A percentile compares a stretch with the other conserved stretches of the same genome.
Evolutionary conservation across 2,113 vertebrate genomes (phyloP).

Genomic region (Pollimyrus isidori): DNA sequence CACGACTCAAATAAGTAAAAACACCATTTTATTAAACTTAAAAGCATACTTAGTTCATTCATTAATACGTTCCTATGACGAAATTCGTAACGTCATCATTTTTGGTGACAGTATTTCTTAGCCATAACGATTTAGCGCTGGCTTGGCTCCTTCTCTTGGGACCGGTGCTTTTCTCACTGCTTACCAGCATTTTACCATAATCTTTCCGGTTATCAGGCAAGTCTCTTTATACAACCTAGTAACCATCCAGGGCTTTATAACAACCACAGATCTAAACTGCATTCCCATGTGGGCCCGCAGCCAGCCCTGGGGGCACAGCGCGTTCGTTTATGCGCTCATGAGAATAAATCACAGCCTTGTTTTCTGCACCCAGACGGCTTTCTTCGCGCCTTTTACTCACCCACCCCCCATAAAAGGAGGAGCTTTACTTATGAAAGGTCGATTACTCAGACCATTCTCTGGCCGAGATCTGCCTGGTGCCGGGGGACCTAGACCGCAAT

Average conservation of each 20-base stretch:
- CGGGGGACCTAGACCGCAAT: neutral
- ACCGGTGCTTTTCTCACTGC: neutral
- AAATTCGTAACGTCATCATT: neutral
- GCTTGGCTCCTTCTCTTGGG: neutral
- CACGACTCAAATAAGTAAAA: neutral
- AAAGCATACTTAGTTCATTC: neutral
- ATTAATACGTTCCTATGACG: neutral
- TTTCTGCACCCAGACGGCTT: neutral
- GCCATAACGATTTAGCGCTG: neutral
- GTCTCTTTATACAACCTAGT: neutral
- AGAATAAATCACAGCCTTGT: neutral
- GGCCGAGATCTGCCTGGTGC: neutral
- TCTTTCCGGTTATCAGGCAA: neutral
- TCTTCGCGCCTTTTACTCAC: neutral
- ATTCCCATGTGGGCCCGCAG: neutral
- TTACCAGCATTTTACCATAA: neutral
- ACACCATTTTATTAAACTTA: neutral
- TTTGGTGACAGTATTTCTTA: neutral
- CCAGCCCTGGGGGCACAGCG: neutral
- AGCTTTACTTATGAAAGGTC: constrained; percentile 6
- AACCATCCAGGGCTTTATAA: neutral
- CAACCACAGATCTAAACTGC: neutral
- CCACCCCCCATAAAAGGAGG: neutral
- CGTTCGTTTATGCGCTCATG: neutral
- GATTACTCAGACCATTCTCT: constrained; percentile 4